Conservation (phyloP, 2,113 vertebrate species). For the Ascaphus truei region DNA sequence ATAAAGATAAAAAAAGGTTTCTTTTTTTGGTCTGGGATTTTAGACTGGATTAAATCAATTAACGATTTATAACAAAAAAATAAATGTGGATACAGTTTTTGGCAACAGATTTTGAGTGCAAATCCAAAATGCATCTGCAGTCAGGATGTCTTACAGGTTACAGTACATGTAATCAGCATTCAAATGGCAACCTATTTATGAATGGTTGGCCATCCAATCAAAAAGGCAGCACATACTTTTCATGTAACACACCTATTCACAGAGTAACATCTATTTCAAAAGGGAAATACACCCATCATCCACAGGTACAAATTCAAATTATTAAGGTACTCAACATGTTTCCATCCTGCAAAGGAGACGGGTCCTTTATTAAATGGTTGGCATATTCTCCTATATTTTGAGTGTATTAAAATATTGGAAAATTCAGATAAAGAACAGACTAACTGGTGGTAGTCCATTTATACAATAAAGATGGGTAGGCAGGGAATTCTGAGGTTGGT, state of each 20-base stretch:
- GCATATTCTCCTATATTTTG: no score
- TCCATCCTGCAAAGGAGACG: constrained; percentile 38
- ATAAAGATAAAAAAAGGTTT: neutral
- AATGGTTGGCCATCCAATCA: neutral
- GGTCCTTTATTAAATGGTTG: constrained; percentile 16
- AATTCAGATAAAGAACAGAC: constrained; percentile 44
- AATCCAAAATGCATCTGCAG: constrained; percentile 38
- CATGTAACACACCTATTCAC: constrained; percentile 41
- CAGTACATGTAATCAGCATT: constrained; percentile 22
- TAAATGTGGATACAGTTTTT: constrained; percentile 53
- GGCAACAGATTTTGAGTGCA: constrained; percentile 77
- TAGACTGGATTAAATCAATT: neutral
- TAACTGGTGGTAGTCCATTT: neutral
- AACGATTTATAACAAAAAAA: neutral
- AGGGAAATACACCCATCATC: constrained; percentile 21
- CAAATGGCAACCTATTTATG: constrained; percentile 1
- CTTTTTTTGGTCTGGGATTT: neutral
- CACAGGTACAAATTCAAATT: constrained; percentile 35
- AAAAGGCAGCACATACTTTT: constrained; percentile 25
- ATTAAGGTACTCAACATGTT: constrained; percentile 12
- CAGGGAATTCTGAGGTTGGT: neutral
- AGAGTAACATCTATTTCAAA: constrained; percentile 10
- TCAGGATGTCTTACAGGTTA: constrained; percentile 5
- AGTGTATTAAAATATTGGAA: no score
- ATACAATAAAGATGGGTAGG: neutral